Conservation (phyloP, 2,888 invertebrate genomes). For the Drosophila trichaetosa region DNA sequence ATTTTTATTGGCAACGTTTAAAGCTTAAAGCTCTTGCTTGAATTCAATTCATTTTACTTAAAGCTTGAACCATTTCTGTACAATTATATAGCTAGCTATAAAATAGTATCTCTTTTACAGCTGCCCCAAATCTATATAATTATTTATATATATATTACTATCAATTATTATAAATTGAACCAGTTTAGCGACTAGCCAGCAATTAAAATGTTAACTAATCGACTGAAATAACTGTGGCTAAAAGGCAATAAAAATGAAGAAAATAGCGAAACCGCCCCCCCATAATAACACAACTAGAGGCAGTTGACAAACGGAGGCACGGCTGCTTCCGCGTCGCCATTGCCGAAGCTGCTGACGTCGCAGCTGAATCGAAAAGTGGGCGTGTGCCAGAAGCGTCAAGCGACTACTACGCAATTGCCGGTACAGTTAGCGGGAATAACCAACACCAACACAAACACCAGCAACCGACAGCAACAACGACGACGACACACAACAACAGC, state of each 20-base stretch:
- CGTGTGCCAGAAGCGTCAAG: constrained; percentile 51
- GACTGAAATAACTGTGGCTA: constrained; percentile 19
- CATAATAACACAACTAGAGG: not conserved
- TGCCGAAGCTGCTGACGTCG: constrained; percentile 41
- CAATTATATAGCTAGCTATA: not conserved
- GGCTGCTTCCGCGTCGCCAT: constrained; percentile 60
- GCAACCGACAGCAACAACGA: constrained; percentile 1
- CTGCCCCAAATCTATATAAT: not conserved
- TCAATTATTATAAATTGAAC: not conserved
- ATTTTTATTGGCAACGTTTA: not conserved
- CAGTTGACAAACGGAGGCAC: constrained; percentile 49
- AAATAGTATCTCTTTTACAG: not conserved
- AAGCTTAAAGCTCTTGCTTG: not conserved
- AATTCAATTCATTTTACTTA: not conserved
- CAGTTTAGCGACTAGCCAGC: not conserved
- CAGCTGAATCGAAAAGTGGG: constrained; percentile 60
- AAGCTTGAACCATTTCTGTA: not conserved
- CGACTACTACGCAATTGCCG: constrained; percentile 65
- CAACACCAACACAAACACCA: constrained; percentile 22
- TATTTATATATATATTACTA: not conserved
- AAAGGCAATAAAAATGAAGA: not conserved
- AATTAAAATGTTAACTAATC: constrained; percentile 25
- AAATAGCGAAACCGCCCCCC: not conserved
- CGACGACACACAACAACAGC: not conserved
- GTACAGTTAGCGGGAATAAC: constrained; percentile 59